These are phyloP conservation scores for Hirudo medicinalis DNA, from an alignment of 1,140 invertebrate genomes.

Conservation along the genomic window DNA sequence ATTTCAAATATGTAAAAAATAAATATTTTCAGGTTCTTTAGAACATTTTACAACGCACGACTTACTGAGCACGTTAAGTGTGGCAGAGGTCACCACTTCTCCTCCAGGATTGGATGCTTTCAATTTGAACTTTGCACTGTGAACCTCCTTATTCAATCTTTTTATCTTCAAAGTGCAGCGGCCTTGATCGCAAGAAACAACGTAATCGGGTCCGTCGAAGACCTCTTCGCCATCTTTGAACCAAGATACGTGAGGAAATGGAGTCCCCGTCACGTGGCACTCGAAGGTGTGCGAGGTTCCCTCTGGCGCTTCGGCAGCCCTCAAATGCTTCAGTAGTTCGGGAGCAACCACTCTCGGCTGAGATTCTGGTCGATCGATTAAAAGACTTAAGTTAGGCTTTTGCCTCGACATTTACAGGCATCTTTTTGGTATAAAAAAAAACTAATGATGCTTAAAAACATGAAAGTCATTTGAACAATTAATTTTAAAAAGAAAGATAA, in stretches of 20 bases:
- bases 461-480: too few relatives aligned
- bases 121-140: conserved; percentile 42
- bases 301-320: conserved; percentile 35
- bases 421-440: too few relatives aligned
- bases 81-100: conserved; percentile 42
- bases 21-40: neutral
- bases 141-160: conserved; percentile 30
- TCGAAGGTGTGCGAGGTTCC: conserved; percentile 36
- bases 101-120: conserved; percentile 45
- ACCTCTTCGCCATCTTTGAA: conserved; percentile 37
- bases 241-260: conserved; percentile 39
- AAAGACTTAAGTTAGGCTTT: too few relatives aligned
- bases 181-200: conserved; percentile 42
- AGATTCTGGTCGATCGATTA: conserved; percentile 30
- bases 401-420: too few relatives aligned
- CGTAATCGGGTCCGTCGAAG: conserved; percentile 38
- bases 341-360: conserved; percentile 39
- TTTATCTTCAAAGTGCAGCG: conserved; percentile 46
- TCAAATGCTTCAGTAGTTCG: conserved; percentile 38
- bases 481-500: too few relatives aligned
- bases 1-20: conserved; percentile 8
- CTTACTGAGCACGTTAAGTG: conserved; percentile 43
- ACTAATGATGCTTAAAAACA: too few relatives aligned
- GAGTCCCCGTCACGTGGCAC: conserved; percentile 39
- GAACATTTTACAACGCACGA: neutral